These are phyloP conservation scores for Heliconius himera DNA, from an alignment of 1,140 invertebrate genomes.

Conservation along the genomic window DNA sequence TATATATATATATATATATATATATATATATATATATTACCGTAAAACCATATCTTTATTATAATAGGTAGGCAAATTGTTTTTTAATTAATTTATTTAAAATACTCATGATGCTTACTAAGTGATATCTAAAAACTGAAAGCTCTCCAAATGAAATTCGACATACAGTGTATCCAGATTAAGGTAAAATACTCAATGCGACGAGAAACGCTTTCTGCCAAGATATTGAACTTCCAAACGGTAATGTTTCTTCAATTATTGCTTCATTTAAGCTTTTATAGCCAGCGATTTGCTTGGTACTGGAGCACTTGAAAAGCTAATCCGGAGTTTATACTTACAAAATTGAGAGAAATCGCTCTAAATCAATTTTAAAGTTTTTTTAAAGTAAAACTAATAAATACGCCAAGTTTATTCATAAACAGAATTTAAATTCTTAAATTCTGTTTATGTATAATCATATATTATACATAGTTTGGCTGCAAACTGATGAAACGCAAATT, in stretches of 20 bases:
- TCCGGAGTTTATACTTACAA: not conserved
- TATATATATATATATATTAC: too few relatives aligned
- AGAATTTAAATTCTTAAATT: not conserved
- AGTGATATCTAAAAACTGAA: not conserved
- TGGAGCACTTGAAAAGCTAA: constrained; percentile 15
- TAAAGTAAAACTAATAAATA: too few relatives aligned
- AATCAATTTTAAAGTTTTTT: too few relatives aligned
- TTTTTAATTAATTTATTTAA: not conserved
- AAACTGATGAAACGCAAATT: constrained; percentile 9
- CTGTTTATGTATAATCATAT: not conserved
- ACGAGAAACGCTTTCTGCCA: constrained; percentile 5
- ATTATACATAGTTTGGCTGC: not conserved
- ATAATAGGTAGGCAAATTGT: not conserved
- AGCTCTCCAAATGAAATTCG: too few relatives aligned
- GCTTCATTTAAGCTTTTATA: constrained; percentile 13
- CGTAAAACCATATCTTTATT: too few relatives aligned
- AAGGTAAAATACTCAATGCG: constrained; percentile 6
- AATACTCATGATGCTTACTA: not conserved
- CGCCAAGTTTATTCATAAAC: too few relatives aligned
- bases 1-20: too few relatives aligned
- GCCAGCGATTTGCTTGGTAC: not conserved
- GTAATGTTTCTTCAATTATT: constrained; percentile 22
- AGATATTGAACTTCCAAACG: constrained; percentile 21
- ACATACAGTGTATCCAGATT: too few relatives aligned
- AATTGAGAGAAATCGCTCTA: not conserved